Evolutionary conservation across 2,797 vertebrate species (phyloP).

Genomic region (Sebastes baramenuke): DNA sequence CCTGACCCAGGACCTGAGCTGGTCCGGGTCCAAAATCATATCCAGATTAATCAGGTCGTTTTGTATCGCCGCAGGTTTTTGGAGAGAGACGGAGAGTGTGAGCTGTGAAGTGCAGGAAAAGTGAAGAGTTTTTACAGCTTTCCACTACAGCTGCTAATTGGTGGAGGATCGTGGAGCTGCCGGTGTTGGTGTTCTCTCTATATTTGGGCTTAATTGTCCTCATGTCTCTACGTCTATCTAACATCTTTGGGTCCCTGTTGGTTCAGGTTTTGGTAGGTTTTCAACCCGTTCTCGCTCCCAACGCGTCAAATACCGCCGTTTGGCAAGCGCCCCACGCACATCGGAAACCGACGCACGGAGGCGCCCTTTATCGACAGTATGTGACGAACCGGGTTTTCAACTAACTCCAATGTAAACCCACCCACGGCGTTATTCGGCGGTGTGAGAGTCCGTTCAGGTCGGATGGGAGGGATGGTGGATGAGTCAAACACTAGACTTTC

Average conservation of each 20-base stretch:
- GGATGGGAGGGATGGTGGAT: too few relatives aligned
- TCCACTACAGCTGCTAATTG: too few relatives aligned
- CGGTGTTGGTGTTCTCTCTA: neutral
- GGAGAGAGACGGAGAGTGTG: neutral
- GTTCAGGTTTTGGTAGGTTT: neutral
- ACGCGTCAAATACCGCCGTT: too few relatives aligned
- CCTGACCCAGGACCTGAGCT: neutral
- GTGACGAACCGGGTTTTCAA: too few relatives aligned
- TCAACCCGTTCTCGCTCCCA: too few relatives aligned
- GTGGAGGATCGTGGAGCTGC: neutral
- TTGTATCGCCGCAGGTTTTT: neutral
- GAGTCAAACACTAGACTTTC: too few relatives aligned
- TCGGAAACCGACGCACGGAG: too few relatives aligned
- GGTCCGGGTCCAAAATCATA: neutral
- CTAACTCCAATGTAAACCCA: too few relatives aligned
- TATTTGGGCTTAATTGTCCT: neutral
- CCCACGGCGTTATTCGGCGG: too few relatives aligned
- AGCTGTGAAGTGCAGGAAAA: neutral
- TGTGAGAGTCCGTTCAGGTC: too few relatives aligned
- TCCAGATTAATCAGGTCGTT: neutral
- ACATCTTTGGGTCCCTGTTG: neutral
- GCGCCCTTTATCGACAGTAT: accelerated
- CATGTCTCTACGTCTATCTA: neutral
- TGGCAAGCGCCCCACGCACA: too few relatives aligned
- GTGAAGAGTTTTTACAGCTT: neutral